phyloP scores from a whole-genome alignment of 2,888 invertebrate species.

The Hirtodrosophila alboralis region DNA sequence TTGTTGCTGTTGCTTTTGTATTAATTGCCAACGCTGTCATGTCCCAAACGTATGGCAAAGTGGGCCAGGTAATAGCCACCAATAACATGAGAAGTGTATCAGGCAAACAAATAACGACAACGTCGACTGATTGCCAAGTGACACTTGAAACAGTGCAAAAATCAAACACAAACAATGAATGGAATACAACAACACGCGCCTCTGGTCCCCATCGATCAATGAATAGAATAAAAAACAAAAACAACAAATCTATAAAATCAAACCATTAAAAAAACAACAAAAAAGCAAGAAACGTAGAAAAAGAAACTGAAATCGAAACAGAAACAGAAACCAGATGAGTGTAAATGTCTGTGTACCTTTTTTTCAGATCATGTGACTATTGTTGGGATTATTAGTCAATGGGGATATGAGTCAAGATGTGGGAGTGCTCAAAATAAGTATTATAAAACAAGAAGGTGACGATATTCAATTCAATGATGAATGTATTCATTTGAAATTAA shows the following conservation, averaged over 20 bases:
- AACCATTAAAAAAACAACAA: not conserved
- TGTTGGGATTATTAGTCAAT: conserved; percentile 27
- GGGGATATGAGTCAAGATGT: conserved; percentile 40
- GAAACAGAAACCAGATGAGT: conserved; percentile 22
- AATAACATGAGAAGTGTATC: conserved; percentile 66
- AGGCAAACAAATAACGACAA: conserved; percentile 55
- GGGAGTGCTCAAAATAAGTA: conserved; percentile 12
- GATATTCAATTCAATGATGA: conserved; percentile 22
- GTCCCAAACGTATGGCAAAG: conserved; percentile 37
- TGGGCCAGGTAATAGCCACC: conserved; percentile 49
- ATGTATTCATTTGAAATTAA: conserved; percentile 25
- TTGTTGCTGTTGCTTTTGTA: conserved; percentile 22
- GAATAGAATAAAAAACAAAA: conserved; percentile 40
- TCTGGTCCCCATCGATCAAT: conserved; percentile 42
- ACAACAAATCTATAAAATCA: conserved; percentile 6
- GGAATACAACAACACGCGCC: conserved; percentile 26
- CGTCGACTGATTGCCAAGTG: conserved; percentile 52
- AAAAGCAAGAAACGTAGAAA: conserved; percentile 8
- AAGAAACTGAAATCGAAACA: conserved; percentile 27
- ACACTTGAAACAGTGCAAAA: conserved; percentile 55
- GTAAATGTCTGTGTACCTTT: not conserved
- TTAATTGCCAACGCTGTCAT: conserved; percentile 54
- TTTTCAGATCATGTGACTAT: conserved; percentile 46
- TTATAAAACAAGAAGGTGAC: too few species aligned
- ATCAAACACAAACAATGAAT: conserved; percentile 51